Percentiles rank a stretch among this genome's conserved stretches.
phyloP scores from a whole-genome alignment of 2,113 vertebrate genomes.

The Isichthys henryi region DNA sequence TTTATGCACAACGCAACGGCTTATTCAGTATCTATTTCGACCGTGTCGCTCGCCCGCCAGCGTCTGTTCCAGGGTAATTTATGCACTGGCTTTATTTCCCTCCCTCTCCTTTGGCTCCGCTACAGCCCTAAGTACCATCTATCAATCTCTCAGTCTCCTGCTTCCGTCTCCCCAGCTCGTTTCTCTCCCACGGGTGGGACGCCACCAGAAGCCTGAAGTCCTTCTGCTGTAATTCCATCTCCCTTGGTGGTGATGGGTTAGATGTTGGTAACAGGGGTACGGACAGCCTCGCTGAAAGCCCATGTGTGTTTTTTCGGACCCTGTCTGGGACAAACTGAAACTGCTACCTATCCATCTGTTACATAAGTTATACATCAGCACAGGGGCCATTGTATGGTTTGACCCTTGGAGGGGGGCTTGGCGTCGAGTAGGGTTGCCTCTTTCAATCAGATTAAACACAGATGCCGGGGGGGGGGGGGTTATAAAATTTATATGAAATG shows the following conservation, averaged over 20 bases:
- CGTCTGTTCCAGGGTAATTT: neutral
- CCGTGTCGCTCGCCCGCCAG: constrained; percentile 30
- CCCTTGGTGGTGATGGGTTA: neutral
- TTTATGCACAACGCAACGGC: constrained; percentile 57
- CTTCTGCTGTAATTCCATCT: neutral
- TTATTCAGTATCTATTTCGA: constrained; percentile 46
- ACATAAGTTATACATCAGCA: neutral
- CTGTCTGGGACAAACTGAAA: neutral
- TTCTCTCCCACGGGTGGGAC: neutral
- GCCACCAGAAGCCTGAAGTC: neutral
- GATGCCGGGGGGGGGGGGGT: neutral
- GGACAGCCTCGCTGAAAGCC: neutral
- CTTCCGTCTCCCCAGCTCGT: neutral
- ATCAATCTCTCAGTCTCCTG: neutral
- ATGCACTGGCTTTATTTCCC: neutral
- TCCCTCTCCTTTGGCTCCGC: neutral
- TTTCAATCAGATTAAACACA: neutral
- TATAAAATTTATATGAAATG: neutral
- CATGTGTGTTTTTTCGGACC: neutral
- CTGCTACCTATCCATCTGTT: neutral
- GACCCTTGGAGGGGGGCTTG: neutral
- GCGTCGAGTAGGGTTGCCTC: neutral
- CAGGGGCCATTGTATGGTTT: neutral
- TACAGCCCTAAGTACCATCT: neutral
- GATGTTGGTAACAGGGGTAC: neutral